phyloP scores from a whole-genome alignment of 2,888 invertebrate genomes.

The Sialis fuliginosa region DNA sequence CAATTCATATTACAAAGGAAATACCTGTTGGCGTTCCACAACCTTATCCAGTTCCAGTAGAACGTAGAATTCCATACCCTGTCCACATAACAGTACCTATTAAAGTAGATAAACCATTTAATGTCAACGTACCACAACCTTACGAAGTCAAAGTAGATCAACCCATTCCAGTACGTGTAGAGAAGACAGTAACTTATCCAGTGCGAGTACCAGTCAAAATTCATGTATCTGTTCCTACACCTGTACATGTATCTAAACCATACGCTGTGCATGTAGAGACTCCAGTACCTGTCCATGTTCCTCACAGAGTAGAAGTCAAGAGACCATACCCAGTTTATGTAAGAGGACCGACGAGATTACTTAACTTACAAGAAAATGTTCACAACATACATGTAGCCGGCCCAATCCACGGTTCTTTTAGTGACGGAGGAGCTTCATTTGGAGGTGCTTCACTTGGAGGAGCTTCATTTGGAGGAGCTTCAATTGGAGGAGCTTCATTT shows the following conservation, averaged over 20 bases:
- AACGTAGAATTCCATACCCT: constrained; percentile 5
- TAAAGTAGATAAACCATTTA: constrained; percentile 18
- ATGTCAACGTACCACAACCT: constrained; percentile 31
- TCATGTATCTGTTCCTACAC: constrained; percentile 22
- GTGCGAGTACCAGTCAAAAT: constrained; percentile 27
- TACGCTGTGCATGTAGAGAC: constrained; percentile 39
- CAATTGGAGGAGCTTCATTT: no score
- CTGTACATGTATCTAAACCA: constrained; percentile 36
- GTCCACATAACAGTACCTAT: constrained; percentile 15
- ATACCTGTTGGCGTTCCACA: constrained; percentile 10
- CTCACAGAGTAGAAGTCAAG: constrained; percentile 27
- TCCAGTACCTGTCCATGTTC: constrained; percentile 25
- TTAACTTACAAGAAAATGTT: not conserved
- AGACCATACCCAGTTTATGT: constrained; percentile 14
- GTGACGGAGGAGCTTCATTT: not conserved
- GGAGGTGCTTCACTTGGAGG: not conserved
- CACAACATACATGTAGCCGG: not conserved
- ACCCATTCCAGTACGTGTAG: constrained; percentile 32
- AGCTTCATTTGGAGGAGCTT: no score
- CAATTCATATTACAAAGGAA: constrained; percentile 15
- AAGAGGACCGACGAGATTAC: not conserved
- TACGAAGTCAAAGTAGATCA: constrained; percentile 24
- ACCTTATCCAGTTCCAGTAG: constrained; percentile 9
- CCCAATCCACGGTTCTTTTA: not conserved
- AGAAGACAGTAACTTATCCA: constrained; percentile 31